Evolutionary conservation across 2,888 invertebrate species (phyloP).

Genomic region (Psylliodes chrysocephalus): DNA sequence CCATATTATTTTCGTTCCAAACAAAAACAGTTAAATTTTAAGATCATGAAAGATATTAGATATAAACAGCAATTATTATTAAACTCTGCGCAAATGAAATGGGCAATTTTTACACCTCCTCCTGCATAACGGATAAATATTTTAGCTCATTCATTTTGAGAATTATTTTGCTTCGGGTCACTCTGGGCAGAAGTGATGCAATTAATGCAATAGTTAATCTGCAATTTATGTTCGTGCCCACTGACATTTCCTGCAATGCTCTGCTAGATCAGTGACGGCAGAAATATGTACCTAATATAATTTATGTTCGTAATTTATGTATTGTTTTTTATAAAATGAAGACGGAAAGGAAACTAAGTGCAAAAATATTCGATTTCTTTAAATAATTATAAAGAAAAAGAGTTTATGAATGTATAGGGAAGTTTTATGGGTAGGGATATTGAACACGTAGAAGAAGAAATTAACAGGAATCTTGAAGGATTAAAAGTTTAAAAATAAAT

Average conservation of each 20-base stretch:
- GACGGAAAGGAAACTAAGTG: not conserved
- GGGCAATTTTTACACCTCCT: not conserved
- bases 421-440: too few species aligned
- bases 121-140: slow-evolving; percentile 1
- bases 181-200: slow-evolving; percentile 39
- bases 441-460: too few species aligned
- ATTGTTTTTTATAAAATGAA: not conserved
- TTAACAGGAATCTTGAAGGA: too few species aligned
- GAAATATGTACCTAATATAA: slow-evolving; percentile 1
- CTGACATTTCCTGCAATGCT: slow-evolving; percentile 38
- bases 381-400: too few species aligned
- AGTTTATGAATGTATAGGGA: too few species aligned
- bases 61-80: too few species aligned
- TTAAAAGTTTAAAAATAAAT: too few species aligned
- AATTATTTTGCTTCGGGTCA: slow-evolving; percentile 19
- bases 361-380: not conserved
- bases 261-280: slow-evolving; percentile 17
- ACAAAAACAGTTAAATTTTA: too few species aligned
- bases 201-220: slow-evolving; percentile 43
- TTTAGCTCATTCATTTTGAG: not conserved
- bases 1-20: too few species aligned
- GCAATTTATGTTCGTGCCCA: slow-evolving; percentile 38
- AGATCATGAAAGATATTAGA: too few species aligned
- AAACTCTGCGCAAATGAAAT: not conserved
- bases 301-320: slow-evolving; percentile 5